These are phyloP conservation scores for Drosophila testacea DNA, from an alignment of 2,888 invertebrate genomes.

Conservation along the genomic window DNA sequence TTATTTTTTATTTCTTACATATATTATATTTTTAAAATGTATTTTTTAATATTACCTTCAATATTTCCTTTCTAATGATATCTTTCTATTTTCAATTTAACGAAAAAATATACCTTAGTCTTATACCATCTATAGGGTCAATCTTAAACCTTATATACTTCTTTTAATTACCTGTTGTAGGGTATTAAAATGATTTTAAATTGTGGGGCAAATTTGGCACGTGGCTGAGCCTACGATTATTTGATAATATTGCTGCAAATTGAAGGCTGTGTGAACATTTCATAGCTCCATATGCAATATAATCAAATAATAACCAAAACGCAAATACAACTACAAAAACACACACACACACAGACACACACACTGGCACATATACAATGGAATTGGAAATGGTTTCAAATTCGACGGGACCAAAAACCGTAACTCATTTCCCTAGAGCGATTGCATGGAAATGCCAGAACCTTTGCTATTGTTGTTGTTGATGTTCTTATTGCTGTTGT, in stretches of 20 bases:
- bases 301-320: constrained; percentile 59
- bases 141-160: neutral
- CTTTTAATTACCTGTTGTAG: neutral
- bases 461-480: constrained; percentile 33
- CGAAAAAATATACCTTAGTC: too few relatives aligned
- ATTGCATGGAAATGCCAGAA: constrained; percentile 39
- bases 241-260: constrained; percentile 17
- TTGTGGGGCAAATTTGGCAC: constrained; percentile 27
- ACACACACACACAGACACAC: neutral
- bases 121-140: too few relatives aligned
- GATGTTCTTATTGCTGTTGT: constrained; percentile 26
- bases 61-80: too few relatives aligned
- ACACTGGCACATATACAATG: constrained; percentile 10
- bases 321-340: constrained; percentile 23
- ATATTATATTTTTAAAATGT: too few relatives aligned
- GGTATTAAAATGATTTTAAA: constrained; percentile 22
- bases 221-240: constrained; percentile 13
- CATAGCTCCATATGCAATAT: constrained; percentile 19
- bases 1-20: too few relatives aligned
- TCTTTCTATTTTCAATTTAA: too few relatives aligned
- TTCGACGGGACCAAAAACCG: constrained; percentile 48
- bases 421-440: constrained; percentile 72
- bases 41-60: too few relatives aligned
- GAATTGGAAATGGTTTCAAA: constrained; percentile 30
- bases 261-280: constrained; percentile 28